Base-by-base conservation (phyloP, 2,888 invertebrate genomes). In the Mythimna ferrago region DNA sequence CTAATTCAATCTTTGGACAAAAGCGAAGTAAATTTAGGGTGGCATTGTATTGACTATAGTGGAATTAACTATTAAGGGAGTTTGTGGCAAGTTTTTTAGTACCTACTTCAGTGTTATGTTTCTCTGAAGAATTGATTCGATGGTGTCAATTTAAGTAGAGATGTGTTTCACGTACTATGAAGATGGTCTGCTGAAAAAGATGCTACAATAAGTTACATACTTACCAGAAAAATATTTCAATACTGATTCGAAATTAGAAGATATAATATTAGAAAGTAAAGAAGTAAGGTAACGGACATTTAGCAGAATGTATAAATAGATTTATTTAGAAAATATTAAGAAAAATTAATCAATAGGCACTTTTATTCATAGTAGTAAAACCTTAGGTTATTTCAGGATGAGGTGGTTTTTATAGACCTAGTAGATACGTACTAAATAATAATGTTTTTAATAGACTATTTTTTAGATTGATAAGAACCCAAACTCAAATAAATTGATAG, bases 1-100 rank as follows among this genome's bases (percentile, higher is more conserved):
- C 7, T 79, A 84, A 83, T 82, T 82, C 54, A 83, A 84, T 84
- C 63, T 72, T 64, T 10, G 26, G 56, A 65, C 67, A 76, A 78
- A 75, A 71, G 71, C 66, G 32, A 16, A 38, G 35, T 74, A 67
- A 67, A 57, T 67, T 32, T 64, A 48, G 60, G 19, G 60, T 21
- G 38, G n/a, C 65, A 44, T 79, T 79, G 66, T 57, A 48, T 76
- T 81, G 60, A 58, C 16, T 71, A 6, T 48, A 16, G n/a, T 61
- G 38, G 32, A 64, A 60, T 19, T 56, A 35, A 64, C 26, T 19
- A 54, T 51, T 66, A 60, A 44, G 21, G 16, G 16, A 9, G 26
- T 73, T 65, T 21, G 21, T 16, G 32, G 3, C 1, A 9, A 32
- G 58, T 67, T 4, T 56, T 57, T 19, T n/a, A 58, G n/a, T 51